phyloP scores from a whole-genome alignment of 2,888 invertebrate species.

The Luperina testacea region DNA sequence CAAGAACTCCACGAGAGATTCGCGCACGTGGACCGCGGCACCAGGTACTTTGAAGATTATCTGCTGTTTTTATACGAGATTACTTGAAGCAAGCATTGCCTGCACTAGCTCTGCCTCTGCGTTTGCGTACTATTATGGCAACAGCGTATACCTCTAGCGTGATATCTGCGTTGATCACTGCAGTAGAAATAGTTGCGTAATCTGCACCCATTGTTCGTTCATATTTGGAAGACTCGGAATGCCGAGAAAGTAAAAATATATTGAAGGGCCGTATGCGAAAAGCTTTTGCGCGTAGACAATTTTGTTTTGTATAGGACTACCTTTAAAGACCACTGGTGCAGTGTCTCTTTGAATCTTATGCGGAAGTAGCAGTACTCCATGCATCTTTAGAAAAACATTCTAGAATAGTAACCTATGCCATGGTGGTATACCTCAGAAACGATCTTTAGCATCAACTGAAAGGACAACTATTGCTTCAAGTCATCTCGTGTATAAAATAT shows the following conservation, averaged over 20 bases:
- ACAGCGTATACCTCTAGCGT: not conserved
- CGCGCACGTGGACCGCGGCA: constrained; percentile 82
- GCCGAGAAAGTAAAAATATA: not conserved
- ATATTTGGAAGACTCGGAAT: not conserved
- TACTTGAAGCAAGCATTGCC: constrained; percentile 43
- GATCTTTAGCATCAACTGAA: no score
- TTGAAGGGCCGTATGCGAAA: not conserved
- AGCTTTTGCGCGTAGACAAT: not conserved
- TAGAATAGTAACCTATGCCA: not conserved
- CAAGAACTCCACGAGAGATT: constrained; percentile 83
- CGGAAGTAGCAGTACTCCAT: not conserved
- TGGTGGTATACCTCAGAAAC: not conserved
- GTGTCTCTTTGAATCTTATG: not conserved
- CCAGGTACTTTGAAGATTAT: constrained; percentile 76
- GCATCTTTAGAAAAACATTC: not conserved
- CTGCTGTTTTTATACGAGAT: constrained; percentile 67
- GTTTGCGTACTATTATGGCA: not conserved
- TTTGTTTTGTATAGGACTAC: not conserved
- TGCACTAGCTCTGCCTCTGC: not conserved
- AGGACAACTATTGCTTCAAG: constrained; percentile 32
- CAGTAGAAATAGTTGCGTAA: not conserved
- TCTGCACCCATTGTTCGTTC: not conserved
- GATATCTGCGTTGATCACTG: not conserved
- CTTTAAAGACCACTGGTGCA: not conserved
- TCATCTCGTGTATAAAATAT: constrained; percentile 48